Percentiles rank a stretch among this genome's conserved stretches.
These are phyloP conservation scores for Stomorhina lunata DNA, from an alignment of 2,888 invertebrate genomes.

Conservation along the genomic window DNA sequence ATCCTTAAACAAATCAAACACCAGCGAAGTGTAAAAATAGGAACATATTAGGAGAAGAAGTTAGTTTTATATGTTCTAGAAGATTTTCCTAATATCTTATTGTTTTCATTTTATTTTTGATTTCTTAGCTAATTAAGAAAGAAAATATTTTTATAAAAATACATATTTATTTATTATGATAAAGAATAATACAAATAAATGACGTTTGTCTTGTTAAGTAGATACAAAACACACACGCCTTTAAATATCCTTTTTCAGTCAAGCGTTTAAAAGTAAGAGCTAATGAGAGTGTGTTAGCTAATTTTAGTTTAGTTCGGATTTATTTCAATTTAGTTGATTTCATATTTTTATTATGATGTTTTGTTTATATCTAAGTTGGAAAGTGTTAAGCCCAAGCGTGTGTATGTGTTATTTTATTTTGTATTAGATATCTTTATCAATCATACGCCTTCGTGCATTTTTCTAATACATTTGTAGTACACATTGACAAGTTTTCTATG, in stretches of 20 bases:
- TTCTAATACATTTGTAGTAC: background rate
- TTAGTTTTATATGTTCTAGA: background rate
- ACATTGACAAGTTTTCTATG: background rate
- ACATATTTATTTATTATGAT: too few relatives aligned
- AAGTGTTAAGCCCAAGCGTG: background rate
- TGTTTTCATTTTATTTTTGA: background rate
- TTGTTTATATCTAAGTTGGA: background rate
- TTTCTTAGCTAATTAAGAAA: background rate
- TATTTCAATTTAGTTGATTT: background rate
- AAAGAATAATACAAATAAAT: background rate
- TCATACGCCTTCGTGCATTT: conserved; percentile 47
- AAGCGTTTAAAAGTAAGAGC: too few relatives aligned
- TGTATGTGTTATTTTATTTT: background rate
- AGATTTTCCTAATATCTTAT: background rate
- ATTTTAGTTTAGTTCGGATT: too few relatives aligned
- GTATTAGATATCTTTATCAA: conserved; percentile 39
- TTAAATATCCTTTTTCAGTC: too few relatives aligned
- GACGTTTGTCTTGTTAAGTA: background rate
- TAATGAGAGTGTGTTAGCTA: too few relatives aligned
- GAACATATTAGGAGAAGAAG: background rate
- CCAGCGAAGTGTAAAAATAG: background rate
- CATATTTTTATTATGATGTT: background rate
- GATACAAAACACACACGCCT: too few relatives aligned
- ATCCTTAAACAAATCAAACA: background rate
- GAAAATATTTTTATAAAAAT: too few relatives aligned